phyloP scores from a whole-genome alignment of 2,888 invertebrate species.

The Myopa testacea region DNA sequence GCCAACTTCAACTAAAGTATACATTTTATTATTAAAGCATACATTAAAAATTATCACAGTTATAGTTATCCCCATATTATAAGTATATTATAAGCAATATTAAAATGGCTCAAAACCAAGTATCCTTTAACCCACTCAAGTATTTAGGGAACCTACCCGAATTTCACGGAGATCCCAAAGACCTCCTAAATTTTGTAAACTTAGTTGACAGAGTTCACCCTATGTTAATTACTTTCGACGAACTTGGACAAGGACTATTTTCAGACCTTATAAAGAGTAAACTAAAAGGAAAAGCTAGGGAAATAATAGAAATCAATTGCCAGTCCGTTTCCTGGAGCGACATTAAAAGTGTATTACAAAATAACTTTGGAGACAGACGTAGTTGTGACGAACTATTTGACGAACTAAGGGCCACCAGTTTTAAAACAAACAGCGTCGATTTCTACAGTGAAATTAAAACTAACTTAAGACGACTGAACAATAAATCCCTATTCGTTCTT shows the following conservation, averaged over 20 bases:
- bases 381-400: constrained; percentile 1
- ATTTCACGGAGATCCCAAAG: neutral
- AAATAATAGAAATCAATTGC: neutral
- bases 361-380: constrained; percentile 3
- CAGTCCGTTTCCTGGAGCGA: neutral
- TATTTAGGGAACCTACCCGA: neutral
- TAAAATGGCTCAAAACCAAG: neutral
- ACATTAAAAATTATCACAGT: neutral
- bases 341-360: neutral
- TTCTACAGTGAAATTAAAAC: constrained; percentile 7
- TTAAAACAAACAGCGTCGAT: constrained; percentile 5
- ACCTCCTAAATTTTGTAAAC: neutral
- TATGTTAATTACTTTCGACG: constrained; percentile 10
- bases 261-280: constrained; percentile 8
- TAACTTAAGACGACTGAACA: neutral
- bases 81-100: neutral
- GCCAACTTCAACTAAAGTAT: neutral
- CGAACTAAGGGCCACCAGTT: neutral
- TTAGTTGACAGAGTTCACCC: constrained; percentile 23
- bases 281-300: neutral
- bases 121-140: constrained; percentile 5
- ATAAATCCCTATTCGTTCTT: neutral
- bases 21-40: neutral
- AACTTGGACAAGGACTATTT: constrained; percentile 17
- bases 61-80: neutral